Percentiles rank a stretch among this genome's conserved stretches.
Conservation (phyloP, 2,888 invertebrate species). For the Amaurobius ferox region DNA sequence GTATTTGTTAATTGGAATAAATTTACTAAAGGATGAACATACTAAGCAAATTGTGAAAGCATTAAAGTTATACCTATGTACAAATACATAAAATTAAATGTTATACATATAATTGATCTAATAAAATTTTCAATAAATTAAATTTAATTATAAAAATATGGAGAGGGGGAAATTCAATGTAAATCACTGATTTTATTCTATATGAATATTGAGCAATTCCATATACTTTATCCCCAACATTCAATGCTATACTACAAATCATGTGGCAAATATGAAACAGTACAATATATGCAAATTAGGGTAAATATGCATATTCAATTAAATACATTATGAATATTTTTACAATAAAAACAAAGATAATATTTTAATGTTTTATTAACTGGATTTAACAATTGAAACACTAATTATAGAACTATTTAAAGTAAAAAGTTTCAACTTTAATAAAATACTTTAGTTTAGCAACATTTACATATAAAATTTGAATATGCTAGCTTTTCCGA, state of each 20-base stretch:
- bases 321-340: too few species aligned
- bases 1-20: not conserved
- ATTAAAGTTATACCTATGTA: not conserved
- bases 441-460: slow-evolving; percentile 1
- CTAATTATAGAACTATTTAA: not conserved
- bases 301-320: too few species aligned
- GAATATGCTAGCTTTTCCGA: too few species aligned
- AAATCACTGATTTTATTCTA: too few species aligned
- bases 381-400: not conserved
- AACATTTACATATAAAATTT: not conserved
- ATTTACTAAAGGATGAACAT: not conserved
- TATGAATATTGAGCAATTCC: not conserved
- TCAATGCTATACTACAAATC: not conserved
- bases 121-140: slow-evolving; percentile 10
- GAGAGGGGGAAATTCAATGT: too few species aligned
- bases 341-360: too few species aligned
- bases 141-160: not conserved
- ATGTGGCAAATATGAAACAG: not conserved
- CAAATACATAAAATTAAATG: not conserved
- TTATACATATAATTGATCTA: not conserved
- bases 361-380: too few species aligned
- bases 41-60: not conserved
- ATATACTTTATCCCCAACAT: not conserved
- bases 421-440: not conserved
- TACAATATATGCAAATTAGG: too few species aligned